These are phyloP conservation scores for Rhabdomys dilectus DNA, from an alignment of 2,113 vertebrate species.

Conservation along the genomic window DNA sequence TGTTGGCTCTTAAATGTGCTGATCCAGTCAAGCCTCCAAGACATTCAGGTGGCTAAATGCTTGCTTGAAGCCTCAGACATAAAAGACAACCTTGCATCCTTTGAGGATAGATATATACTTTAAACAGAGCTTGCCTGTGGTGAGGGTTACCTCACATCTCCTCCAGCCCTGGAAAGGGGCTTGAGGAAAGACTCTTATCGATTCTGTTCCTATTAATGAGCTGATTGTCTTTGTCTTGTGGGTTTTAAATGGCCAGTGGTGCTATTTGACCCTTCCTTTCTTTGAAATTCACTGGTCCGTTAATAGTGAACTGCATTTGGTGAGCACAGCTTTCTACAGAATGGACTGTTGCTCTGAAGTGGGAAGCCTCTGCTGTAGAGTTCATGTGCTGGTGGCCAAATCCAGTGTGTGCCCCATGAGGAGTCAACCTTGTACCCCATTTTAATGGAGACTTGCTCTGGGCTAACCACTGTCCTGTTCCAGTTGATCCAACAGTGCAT, in stretches of 20 bases:
- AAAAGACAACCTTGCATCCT: neutral
- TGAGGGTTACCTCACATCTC: neutral
- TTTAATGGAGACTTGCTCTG: neutral
- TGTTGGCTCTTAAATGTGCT: neutral
- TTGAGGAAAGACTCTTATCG: neutral
- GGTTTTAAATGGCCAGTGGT: neutral
- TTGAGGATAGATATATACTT: neutral
- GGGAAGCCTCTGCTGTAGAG: neutral
- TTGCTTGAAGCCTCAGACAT: conserved; percentile 7
- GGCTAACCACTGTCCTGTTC: neutral
- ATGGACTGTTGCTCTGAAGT: neutral
- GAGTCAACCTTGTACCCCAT: neutral
- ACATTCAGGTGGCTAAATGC: neutral
- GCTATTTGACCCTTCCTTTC: neutral
- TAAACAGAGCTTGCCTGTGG: neutral
- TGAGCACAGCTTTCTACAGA: neutral
- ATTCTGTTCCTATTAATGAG: neutral
- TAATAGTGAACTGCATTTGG: neutral
- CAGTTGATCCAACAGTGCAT: neutral
- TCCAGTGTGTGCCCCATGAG: neutral
- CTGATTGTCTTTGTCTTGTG: conserved; percentile 30
- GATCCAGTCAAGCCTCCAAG: neutral
- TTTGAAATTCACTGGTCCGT: neutral
- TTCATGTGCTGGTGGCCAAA: neutral
- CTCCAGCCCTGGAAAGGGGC: neutral